Conservation (phyloP, 2,113 vertebrate species). For the Kryptolebias marmoratus region DNA sequence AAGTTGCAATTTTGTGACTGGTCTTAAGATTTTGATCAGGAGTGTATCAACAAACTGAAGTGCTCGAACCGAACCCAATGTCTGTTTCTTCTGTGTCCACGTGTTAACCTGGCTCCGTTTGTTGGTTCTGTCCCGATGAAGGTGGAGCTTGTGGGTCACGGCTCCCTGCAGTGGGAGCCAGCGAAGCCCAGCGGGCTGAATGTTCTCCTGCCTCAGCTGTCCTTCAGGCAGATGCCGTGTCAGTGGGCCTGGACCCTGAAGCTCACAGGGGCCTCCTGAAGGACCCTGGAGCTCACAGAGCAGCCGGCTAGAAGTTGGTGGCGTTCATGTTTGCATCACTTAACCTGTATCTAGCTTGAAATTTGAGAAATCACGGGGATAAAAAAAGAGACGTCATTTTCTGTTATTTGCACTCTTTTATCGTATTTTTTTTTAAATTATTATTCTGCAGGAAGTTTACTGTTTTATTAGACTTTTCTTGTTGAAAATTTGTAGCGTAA, state of each 20-base stretch:
- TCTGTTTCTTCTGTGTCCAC: neutral
- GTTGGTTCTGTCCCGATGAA: slow-evolving; percentile 67
- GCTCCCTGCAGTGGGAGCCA: slow-evolving; percentile 82
- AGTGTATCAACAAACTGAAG: no score
- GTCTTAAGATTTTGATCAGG: no score
- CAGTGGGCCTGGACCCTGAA: slow-evolving; percentile 91
- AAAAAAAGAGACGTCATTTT: neutral
- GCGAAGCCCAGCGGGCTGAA: slow-evolving; percentile 78
- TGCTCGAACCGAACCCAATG: no score
- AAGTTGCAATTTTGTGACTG: no score
- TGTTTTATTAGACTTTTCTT: neutral
- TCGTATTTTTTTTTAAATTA: neutral
- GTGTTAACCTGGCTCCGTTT: neutral
- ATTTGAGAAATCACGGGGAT: neutral
- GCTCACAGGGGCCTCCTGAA: slow-evolving; percentile 76
- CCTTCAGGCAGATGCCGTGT: slow-evolving; percentile 82
- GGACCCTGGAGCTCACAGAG: neutral
- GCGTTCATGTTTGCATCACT: neutral
- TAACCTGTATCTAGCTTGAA: neutral
- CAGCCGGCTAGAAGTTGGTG: neutral
- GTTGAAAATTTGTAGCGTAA: neutral
- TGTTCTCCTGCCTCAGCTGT: slow-evolving; percentile 82
- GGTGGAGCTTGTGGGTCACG: slow-evolving; percentile 87
- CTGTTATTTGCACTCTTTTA: neutral
- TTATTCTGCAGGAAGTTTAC: neutral